phyloP scores from a whole-genome alignment of 1,140 invertebrate species.

The Aphis craccivora region DNA sequence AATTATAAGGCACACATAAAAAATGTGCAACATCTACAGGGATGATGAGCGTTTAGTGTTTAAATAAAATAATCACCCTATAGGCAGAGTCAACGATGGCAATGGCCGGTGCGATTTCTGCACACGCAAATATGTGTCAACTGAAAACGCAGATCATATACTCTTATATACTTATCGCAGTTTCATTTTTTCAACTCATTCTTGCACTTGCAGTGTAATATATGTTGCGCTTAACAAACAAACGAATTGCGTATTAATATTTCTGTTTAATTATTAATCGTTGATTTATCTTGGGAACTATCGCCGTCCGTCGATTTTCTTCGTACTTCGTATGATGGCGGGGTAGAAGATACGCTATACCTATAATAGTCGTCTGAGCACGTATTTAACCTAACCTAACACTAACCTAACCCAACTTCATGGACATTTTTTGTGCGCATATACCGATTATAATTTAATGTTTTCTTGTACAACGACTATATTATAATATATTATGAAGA shows the following conservation, averaged over 20 bases:
- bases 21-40: background rate
- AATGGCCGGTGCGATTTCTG: background rate
- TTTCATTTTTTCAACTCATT: background rate
- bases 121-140: background rate
- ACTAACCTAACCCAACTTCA: background rate
- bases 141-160: background rate
- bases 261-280: background rate
- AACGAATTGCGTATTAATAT: background rate
- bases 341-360: background rate
- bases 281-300: background rate
- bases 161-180: too few species aligned
- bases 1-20: background rate
- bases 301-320: background rate
- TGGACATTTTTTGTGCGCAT: background rate
- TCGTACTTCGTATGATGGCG: too few species aligned
- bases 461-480: background rate
- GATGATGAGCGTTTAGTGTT: background rate
- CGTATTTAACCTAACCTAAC: background rate
- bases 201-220: background rate
- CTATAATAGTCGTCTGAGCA: background rate
- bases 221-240: background rate
- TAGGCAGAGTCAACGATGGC: background rate
- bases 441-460: background rate
- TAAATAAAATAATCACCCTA: background rate
- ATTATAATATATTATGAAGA: background rate